phyloP scores from a whole-genome alignment of 2,113 vertebrate species.

The Melanostigma gelatinosum region DNA sequence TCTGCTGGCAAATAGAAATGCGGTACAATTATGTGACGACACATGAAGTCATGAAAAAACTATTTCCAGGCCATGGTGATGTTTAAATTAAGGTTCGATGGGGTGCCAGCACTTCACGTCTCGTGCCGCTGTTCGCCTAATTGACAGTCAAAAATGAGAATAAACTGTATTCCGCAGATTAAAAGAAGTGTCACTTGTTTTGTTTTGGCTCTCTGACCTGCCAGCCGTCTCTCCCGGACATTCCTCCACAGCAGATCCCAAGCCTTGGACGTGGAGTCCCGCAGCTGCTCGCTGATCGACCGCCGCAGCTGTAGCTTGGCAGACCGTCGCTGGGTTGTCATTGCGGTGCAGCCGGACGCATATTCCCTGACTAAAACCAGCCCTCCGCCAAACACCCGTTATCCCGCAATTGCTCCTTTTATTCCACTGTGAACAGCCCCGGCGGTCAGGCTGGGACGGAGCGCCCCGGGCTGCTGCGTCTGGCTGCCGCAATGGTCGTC shows the following conservation, averaged over 20 bases:
- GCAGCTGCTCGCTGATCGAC: constrained; percentile 95
- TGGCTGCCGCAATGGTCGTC: constrained; percentile 77
- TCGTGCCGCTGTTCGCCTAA: neutral
- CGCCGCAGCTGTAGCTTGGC: constrained; percentile 88
- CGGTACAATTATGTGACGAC: neutral
- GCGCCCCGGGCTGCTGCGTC: constrained; percentile 51
- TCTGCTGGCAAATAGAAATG: neutral
- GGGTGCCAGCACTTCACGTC: neutral
- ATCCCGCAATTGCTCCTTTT: constrained; percentile 25
- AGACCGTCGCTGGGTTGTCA: constrained; percentile 84
- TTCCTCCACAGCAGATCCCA: constrained; percentile 96
- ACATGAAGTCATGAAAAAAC: neutral
- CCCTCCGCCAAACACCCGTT: constrained; percentile 1
- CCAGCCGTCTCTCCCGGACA: constrained; percentile 91
- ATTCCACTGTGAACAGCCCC: constrained; percentile 36
- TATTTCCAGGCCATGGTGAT: neutral
- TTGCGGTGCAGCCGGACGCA: constrained; percentile 80
- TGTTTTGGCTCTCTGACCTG: constrained; percentile 87
- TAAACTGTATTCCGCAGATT: neutral
- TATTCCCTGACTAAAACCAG: constrained; percentile 62
- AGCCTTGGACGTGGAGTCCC: constrained; percentile 93
- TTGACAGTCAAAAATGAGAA: neutral
- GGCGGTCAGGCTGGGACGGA: neutral
- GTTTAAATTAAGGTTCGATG: neutral
- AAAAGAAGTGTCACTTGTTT: constrained; percentile 2